Conservation (phyloP, 2,797 vertebrate species). For the Neosalanx taihuensis region DNA sequence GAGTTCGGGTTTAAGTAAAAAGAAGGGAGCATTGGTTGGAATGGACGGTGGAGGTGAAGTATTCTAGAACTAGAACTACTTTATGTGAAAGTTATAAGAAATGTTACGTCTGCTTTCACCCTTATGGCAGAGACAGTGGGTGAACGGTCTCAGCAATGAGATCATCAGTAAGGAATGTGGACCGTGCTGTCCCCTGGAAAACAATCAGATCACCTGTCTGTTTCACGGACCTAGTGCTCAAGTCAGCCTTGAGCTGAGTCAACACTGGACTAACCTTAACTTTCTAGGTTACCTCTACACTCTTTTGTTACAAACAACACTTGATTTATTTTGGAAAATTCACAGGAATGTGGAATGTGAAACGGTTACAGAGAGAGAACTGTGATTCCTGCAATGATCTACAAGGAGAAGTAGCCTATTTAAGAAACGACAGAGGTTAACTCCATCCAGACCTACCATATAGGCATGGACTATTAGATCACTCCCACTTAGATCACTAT, state of each 20-base stretch:
- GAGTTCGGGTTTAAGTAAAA: conserved; percentile 3
- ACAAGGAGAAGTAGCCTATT: background rate
- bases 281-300: conserved; percentile 35
- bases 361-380: background rate
- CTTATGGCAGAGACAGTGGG: background rate
- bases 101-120: background rate
- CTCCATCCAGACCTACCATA: background rate
- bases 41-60: background rate
- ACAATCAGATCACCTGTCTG: conserved; percentile 47
- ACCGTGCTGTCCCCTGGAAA: conserved; percentile 44
- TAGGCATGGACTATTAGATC: too few species aligned
- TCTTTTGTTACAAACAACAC: conserved; percentile 38
- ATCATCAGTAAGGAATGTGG: conserved; percentile 61
- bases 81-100: background rate
- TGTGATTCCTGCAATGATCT: background rate
- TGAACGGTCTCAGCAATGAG: conserved; percentile 40
- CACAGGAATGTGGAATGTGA: conserved; percentile 34
- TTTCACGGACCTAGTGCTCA: conserved; percentile 42
- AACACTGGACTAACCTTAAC: conserved; percentile 20
- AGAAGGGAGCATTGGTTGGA: background rate
- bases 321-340: conserved; percentile 59
- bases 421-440: background rate
- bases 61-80: too few species aligned
- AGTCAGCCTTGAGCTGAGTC: conserved; percentile 23
- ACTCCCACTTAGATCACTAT: too few species aligned